Base-by-base conservation (phyloP, 2,888 invertebrate species). In the Escarpia spicata region DNA sequence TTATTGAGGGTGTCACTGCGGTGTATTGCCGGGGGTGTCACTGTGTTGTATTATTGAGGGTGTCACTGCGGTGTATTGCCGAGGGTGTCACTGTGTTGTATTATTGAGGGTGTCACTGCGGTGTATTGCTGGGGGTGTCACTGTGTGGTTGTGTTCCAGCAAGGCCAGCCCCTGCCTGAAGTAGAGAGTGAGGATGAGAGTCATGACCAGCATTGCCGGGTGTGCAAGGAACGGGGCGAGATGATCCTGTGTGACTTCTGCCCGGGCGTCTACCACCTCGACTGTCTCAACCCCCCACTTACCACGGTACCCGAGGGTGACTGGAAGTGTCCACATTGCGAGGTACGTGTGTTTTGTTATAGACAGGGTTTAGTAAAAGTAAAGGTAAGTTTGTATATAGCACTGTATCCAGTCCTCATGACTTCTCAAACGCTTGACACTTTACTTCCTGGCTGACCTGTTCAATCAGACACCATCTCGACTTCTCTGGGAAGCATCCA, bases 251-350 rank as follows among this genome's bases (percentile, higher is more conserved):
- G 94, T 91, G 94, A 94, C 93, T 94, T 93, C 94, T 94, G 94
- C 45, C 93, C 94, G 19, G 58, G 92, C 89, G 94, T 94, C 43
- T 94, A 93, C 93, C 94, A 94, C 92, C 91, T 94, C 93, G 43
- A 92, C 89, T 94, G 94, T 92, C 92, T 94, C 91, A 93, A 94
- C 92, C 94, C 94, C 3, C 93, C 94, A 0, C 93, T 94, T 44
- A 92, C 91, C 43, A 93, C 92, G n/a, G 92, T 94, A 26, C 95
- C 95, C 3, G 95, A 95, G 9, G 95, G 94, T 8, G 94, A 94
- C 92, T 95, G 95, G 95, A 94, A 94, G 90, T 95, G 95, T 92
- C 94, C 95, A 0, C 93, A 94, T 10, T 95, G 95, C 93, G 92
- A 93, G 91, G 94, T 94, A 60, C 92, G 93, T 94, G 8, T 26